phyloP scores from a whole-genome alignment of 2,888 invertebrate species.

The Anoplius nigerrimus region DNA sequence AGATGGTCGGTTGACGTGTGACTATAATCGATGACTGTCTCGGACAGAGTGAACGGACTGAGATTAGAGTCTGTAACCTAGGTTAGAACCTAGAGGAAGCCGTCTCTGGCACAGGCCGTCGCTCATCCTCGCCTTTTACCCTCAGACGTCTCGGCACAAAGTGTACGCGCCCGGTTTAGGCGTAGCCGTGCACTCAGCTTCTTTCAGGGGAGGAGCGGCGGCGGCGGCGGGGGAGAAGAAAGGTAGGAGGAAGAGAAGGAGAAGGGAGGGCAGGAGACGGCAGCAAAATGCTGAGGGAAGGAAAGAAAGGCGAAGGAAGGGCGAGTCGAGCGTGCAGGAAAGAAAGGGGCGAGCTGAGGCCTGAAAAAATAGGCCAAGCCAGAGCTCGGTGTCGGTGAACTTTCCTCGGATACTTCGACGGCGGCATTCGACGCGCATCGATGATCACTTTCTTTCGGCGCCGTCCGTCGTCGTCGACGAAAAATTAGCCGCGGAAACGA shows the following conservation, averaged over 20 bases:
- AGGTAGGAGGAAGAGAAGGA: not conserved
- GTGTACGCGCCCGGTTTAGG: slow-evolving; percentile 31
- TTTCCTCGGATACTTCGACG: slow-evolving; percentile 43
- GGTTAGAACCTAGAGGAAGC: too few species aligned
- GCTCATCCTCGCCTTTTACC: slow-evolving; percentile 30
- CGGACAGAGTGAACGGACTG: too few species aligned
- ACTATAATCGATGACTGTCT: too few species aligned
- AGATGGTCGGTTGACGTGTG: too few species aligned
- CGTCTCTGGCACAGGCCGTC: slow-evolving; percentile 5
- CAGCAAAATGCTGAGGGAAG: not conserved
- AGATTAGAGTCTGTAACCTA: too few species aligned
- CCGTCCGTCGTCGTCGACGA: too few species aligned
- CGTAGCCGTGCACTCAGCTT: slow-evolving; percentile 35
- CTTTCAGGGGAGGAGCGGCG: slow-evolving; percentile 28
- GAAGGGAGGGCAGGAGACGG: not conserved
- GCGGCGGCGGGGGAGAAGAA: not conserved
- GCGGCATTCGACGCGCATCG: too few species aligned
- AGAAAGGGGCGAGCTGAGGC: slow-evolving; percentile 36
- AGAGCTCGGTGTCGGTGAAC: slow-evolving; percentile 42
- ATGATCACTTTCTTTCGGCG: too few species aligned
- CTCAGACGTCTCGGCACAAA: slow-evolving; percentile 41
- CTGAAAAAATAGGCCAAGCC: slow-evolving; percentile 49
- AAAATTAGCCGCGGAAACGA: too few species aligned
- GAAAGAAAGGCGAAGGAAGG: too few species aligned
- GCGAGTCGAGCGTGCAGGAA: not conserved